Percentiles rank a stretch among this genome's conserved stretches.
phyloP scores from a whole-genome alignment of 2,888 invertebrate species.

The Cephus pygmeus region DNA sequence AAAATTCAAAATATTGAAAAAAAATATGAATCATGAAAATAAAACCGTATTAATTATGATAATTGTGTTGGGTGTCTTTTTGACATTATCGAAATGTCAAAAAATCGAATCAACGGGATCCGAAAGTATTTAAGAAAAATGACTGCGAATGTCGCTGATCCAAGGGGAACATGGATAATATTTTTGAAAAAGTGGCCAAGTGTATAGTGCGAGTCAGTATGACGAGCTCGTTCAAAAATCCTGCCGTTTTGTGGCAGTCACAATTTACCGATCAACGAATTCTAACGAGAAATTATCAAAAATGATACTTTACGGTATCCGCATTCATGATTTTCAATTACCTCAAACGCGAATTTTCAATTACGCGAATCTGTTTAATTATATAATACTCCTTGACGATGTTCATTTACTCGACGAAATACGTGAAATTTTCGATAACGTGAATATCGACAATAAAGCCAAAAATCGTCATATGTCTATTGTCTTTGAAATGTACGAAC shows the following conservation, averaged over 20 bases:
- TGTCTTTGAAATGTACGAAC: slow-evolving; percentile 1
- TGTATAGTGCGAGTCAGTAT: background rate
- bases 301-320: background rate
- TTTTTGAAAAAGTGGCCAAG: background rate
- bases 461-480: slow-evolving; percentile 9
- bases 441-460: background rate
- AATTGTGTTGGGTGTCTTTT: too few relatives aligned
- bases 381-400: slow-evolving; percentile 5
- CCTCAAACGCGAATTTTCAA: background rate
- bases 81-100: too few relatives aligned
- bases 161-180: too few relatives aligned
- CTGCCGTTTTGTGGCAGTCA: slow-evolving; percentile 8
- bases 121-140: too few relatives aligned
- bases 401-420: background rate
- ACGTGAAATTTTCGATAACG: background rate
- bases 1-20: too few relatives aligned
- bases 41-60: too few relatives aligned
- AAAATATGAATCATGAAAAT: too few relatives aligned
- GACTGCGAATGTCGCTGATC: too few relatives aligned
- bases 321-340: background rate
- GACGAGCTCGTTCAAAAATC: background rate
- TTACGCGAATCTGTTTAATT: background rate
- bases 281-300: slow-evolving; percentile 6
- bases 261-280: slow-evolving; percentile 2
- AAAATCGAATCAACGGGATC: too few relatives aligned